Base-by-base conservation (phyloP, 2,113 vertebrate species). In the Petaurus breviceps region DNA sequence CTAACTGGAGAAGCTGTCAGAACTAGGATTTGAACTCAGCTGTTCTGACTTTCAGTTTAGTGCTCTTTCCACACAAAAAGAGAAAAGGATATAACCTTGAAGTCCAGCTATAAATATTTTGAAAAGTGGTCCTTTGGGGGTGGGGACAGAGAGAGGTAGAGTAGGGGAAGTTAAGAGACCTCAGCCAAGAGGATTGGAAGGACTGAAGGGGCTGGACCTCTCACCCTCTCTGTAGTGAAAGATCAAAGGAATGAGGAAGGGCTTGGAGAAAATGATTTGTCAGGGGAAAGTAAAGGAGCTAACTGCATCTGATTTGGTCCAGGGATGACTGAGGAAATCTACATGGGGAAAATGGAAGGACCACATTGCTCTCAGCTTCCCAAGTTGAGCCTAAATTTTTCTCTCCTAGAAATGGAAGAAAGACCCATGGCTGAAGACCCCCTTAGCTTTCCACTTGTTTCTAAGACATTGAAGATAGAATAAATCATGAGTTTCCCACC, bases 251-350 rank as follows among this genome's bases (percentile, higher is more conserved):
- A 95, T 77, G 94, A 96, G 95, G 93, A 50, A 90, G 89, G 94
- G 91, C 90, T 95, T 90, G n/a, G 49, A 94, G 95, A 97, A 97
- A 96, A 52, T 94, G 96, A 97, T 96, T 96, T 97, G 96, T 96
- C 96, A 96, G 89, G 89, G 93, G 91, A n/a, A 19, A 93, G 90
- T 90, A 96, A 94, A 94, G 94, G 55, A 96, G 97, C 97, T 98
- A 98, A 98, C 97, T 96, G 92, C 97, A 95, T 97, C 96, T 98
- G 94, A 96, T 50, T 3, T 26, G 43, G 96, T 96, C 97, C 94
- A 57, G 97, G 3, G 23, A 96, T 97, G 97, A 97, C 97, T 97
- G 96, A 97, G 95, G 61, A 95, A 0, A n/a, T 96, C 97, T 97
- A 93, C 93, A 92, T 94, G 97, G 96, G 95, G 95, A 84, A 77